phyloP scores from a whole-genome alignment of 2,113 vertebrate genomes.

The cattle (Bos taurus) region ARS-UCD2.0 NC_037330.1:24651501-24652000 shows the following conservation, averaged over 20 bases:
- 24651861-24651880: neutral
- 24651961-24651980: neutral
- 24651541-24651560: neutral
- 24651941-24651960: neutral
- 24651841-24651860: neutral
- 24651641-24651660: neutral
- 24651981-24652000: neutral
- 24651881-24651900: neutral
- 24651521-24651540: neutral
- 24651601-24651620: neutral
- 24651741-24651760: neutral
- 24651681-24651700: neutral
- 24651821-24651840: neutral
- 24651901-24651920: neutral
- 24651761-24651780: neutral
- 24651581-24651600: neutral
- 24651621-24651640: neutral
- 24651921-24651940: neutral
- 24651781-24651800: neutral
- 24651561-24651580: neutral
- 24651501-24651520: neutral
- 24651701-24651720: neutral
- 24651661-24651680: neutral
- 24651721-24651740: neutral
- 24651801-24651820: neutral